These are phyloP conservation scores for Drosophila nigritarsus DNA, from an alignment of 2,888 invertebrate genomes.

Conservation along the genomic window DNA sequence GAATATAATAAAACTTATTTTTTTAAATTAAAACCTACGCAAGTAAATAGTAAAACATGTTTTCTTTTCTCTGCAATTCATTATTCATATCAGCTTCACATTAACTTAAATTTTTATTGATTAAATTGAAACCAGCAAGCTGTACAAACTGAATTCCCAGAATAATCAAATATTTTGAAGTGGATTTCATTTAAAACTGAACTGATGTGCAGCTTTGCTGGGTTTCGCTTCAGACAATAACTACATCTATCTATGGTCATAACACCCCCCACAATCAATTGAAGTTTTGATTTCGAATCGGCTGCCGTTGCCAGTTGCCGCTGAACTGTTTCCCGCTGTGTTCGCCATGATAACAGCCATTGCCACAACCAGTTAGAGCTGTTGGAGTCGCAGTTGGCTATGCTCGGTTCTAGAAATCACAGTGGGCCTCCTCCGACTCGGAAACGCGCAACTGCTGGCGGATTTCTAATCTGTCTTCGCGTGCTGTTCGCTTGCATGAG, in stretches of 20 bases:
- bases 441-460: conserved; percentile 46
- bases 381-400: conserved; percentile 7
- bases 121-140: background rate
- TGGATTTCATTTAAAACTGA: background rate
- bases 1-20: background rate
- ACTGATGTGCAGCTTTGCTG: conserved; percentile 6
- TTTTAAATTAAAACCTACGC: background rate
- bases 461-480: conserved; percentile 78
- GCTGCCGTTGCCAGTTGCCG: conserved; percentile 24
- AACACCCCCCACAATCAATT: conserved; percentile 49
- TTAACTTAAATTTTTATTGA: background rate
- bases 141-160: background rate
- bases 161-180: background rate
- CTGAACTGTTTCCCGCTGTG: conserved; percentile 62
- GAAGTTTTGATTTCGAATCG: conserved; percentile 43
- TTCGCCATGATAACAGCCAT: conserved; percentile 66
- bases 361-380: conserved; percentile 4
- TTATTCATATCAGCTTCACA: background rate
- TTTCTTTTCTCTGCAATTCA: background rate
- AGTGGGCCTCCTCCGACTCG: conserved; percentile 19
- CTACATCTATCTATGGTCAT: conserved; percentile 1
- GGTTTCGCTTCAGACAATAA: background rate
- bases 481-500: conserved; percentile 76
- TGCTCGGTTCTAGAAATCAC: conserved; percentile 35
- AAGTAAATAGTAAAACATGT: background rate